Conservation (phyloP, 64 coral and sea anemone species). For the Acropora yongei region DNA sequence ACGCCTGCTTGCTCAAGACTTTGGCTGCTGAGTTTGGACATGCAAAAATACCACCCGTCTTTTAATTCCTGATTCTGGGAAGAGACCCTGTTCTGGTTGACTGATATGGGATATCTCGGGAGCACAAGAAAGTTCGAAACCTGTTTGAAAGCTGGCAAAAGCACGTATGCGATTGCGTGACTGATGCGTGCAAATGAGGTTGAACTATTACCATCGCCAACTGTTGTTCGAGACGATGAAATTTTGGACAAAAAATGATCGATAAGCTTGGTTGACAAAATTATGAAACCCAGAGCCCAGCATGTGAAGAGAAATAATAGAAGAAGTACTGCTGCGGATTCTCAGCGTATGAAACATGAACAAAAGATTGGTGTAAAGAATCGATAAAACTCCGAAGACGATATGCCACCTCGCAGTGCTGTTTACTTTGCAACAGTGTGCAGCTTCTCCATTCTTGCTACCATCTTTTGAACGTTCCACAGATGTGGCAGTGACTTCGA, state of each 20-base stretch:
- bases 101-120: too few relatives aligned
- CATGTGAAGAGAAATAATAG: neutral
- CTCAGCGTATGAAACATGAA: neutral
- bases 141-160: neutral
- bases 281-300: neutral
- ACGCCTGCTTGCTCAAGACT: too few relatives aligned
- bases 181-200: neutral
- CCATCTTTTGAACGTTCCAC: neutral
- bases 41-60: too few relatives aligned
- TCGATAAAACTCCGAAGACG: neutral
- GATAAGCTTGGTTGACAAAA: slow-evolving; percentile 2
- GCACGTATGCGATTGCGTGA: neutral
- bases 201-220: neutral
- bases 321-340: slow-evolving; percentile 24
- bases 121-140: neutral
- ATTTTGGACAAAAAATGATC: neutral
- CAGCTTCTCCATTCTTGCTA: too few relatives aligned
- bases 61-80: too few relatives aligned
- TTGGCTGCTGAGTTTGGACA: too few relatives aligned
- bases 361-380: neutral
- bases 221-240: too few relatives aligned
- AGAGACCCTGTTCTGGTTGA: too few relatives aligned
- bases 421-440: neutral
- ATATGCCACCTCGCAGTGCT: slow-evolving; percentile 15
- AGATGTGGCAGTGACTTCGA: neutral